These are phyloP conservation scores for Eleginops maclovinus DNA, from an alignment of 2,113 vertebrate species.

Conservation along the genomic window DNA sequence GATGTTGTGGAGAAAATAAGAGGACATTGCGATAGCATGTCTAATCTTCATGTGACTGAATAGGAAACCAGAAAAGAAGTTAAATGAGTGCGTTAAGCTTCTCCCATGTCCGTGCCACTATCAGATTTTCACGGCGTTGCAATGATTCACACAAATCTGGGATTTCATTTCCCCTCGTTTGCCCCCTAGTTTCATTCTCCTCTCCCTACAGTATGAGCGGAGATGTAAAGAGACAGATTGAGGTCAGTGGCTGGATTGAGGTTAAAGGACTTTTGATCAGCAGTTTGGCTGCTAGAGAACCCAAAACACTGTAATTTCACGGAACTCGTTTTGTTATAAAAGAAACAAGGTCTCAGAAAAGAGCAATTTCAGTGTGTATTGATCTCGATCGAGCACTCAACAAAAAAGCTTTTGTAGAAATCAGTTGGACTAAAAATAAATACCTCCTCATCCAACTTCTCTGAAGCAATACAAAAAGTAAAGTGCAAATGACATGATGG, in stretches of 20 bases:
- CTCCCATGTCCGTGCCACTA: background rate
- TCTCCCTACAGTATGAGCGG: background rate
- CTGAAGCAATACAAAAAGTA: slow-evolving; percentile 9
- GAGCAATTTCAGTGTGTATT: background rate
- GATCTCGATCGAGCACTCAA: background rate
- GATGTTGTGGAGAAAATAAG: background rate
- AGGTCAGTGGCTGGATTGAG: slow-evolving; percentile 70
- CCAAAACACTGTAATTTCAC: slow-evolving; percentile 33
- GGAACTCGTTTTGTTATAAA: background rate
- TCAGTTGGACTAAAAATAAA: slow-evolving; percentile 12
- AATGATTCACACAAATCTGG: slow-evolving; percentile 21
- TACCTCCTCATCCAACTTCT: background rate
- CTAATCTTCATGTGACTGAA: background rate
- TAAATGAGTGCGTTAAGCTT: background rate
- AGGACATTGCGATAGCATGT: background rate
- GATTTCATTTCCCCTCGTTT: slow-evolving; percentile 13
- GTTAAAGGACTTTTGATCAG: slow-evolving; percentile 68
- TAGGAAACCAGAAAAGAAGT: background rate
- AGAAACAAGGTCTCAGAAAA: slow-evolving; percentile 7
- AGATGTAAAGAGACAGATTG: slow-evolving; percentile 73
- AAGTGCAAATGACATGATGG: background rate
- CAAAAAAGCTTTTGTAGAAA: slow-evolving; percentile 15
- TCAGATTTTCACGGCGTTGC: background rate
- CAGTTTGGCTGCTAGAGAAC: slow-evolving; percentile 32
- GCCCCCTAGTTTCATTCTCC: slow-evolving; percentile 2